A percentile compares a stretch with the other conserved stretches of the same genome.
Evolutionary conservation across 2,797 vertebrate species (phyloP).

Genomic region (Lepus townsendii): DNA sequence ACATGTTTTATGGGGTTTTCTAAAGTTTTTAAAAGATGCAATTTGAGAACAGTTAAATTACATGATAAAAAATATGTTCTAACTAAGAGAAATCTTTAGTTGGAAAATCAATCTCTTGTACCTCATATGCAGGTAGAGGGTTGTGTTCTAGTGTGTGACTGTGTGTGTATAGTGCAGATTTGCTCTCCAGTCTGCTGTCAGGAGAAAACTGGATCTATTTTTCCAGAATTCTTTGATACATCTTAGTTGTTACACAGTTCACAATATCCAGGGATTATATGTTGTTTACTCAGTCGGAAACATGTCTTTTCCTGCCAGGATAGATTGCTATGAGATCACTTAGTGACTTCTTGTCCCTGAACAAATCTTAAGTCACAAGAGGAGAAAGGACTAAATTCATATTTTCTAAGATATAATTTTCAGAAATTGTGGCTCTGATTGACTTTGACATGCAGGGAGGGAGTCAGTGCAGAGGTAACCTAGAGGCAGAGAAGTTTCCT

Average conservation of each 20-base stretch:
- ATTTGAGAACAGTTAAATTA: not conserved
- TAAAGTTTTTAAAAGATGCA: not conserved
- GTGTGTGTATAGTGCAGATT: no score
- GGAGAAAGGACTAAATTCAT: not conserved
- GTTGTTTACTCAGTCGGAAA: not conserved
- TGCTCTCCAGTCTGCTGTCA: not conserved
- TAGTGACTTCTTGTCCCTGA: not conserved
- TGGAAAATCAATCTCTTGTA: not conserved
- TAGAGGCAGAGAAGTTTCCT: not conserved
- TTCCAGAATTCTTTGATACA: not conserved
- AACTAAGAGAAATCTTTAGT: not conserved
- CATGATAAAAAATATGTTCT: not conserved
- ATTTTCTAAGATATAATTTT: slow-evolving; percentile 9
- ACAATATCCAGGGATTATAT: not conserved
- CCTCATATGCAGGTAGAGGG: not conserved
- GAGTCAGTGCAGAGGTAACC: not conserved
- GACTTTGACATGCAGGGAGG: not conserved
- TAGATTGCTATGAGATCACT: not conserved
- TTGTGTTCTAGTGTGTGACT: not conserved
- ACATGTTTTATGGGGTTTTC: not conserved
- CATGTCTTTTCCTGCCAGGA: not conserved
- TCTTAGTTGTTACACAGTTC: not conserved
- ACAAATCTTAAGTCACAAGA: not conserved
- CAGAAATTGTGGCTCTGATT: not conserved
- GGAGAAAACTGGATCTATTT: not conserved